These are phyloP conservation scores for Plotosus lineatus DNA, from an alignment of 2,113 vertebrate genomes.

Conservation along the genomic window DNA sequence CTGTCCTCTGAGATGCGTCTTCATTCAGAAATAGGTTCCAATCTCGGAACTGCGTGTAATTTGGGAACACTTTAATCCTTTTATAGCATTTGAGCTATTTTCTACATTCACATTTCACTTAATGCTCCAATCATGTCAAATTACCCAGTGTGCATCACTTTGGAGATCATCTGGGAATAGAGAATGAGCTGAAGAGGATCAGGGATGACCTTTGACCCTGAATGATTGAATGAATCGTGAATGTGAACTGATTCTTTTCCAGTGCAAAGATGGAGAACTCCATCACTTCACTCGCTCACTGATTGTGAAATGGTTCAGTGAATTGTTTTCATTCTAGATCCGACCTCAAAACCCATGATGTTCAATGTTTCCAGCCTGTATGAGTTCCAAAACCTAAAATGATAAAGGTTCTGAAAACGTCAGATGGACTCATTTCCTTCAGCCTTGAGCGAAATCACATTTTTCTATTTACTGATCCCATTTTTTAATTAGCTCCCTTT, in stretches of 20 bases:
- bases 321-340: no score
- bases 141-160: constrained; percentile 12
- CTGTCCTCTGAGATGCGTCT: neutral
- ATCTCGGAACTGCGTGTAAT: neutral
- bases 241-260: no score
- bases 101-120: constrained; percentile 4
- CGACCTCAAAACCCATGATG: no score
- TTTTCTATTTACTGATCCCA: neutral
- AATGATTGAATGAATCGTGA: no score
- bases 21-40: neutral
- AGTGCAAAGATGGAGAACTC: neutral
- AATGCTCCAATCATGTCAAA: neutral
- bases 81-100: neutral
- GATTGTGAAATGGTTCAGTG: neutral
- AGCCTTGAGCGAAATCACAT: neutral
- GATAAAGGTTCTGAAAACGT: neutral
- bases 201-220: neutral
- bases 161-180: neutral
- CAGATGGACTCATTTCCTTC: neutral
- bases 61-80: constrained; percentile 1
- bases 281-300: neutral
- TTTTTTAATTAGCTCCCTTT: constrained; percentile 32
- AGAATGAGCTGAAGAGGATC: neutral
- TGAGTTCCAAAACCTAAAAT: no score
- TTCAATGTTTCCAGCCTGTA: no score